Conservation (phyloP, 2,797 vertebrate genomes). For the Pipistrellus pipistrellus region DNA sequence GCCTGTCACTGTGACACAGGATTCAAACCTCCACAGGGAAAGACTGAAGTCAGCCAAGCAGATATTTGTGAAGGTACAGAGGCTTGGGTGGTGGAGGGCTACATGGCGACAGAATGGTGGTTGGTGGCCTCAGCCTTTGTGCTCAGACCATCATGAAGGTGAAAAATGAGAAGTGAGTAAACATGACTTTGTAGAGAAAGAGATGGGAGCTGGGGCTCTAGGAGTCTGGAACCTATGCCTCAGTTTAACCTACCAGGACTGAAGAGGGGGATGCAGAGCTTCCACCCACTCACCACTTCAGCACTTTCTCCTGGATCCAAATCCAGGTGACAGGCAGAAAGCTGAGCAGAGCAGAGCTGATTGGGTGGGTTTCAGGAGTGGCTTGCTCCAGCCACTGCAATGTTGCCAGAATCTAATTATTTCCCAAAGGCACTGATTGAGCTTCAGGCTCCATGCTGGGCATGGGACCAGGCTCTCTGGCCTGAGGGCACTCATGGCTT, state of each 20-base stretch:
- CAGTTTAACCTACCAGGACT: not conserved
- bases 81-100: not conserved
- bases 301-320: not conserved
- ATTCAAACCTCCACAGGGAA: accelerated
- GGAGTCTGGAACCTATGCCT: not conserved
- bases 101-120: not conserved
- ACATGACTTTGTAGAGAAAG: not conserved
- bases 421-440: not conserved
- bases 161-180: not conserved
- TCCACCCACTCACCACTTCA: not conserved
- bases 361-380: not conserved
- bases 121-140: not conserved
- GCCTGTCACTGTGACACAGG: not conserved
- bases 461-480: not conserved
- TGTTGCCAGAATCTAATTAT: not conserved
- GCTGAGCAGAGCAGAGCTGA: not conserved
- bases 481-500: not conserved
- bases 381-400: not conserved
- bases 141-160: not conserved
- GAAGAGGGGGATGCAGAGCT: not conserved
- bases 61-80: not conserved
- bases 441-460: not conserved
- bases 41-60: too few species aligned
- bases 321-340: not conserved
- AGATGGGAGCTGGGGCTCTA: not conserved